A percentile compares a stretch with the other conserved stretches of the same genome.
These are phyloP conservation scores for Ephialtes manifestator DNA, from an alignment of 2,888 invertebrate species.

Conservation along the genomic window DNA sequence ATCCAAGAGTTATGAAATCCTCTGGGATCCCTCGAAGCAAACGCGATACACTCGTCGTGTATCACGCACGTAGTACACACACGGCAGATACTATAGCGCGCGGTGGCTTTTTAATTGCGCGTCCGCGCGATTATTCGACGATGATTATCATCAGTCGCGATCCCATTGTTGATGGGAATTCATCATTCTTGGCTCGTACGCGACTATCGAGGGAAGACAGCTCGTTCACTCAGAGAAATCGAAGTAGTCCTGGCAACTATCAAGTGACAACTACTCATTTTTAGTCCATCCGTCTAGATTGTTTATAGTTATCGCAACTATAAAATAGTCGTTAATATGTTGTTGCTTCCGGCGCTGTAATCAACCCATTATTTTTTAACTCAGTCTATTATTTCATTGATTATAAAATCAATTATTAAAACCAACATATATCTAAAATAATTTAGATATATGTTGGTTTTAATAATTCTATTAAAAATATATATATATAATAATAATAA, in stretches of 20 bases:
- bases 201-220: not conserved
- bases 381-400: too few species aligned
- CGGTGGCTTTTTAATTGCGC: conserved; percentile 51
- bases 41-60: not conserved
- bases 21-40: not conserved
- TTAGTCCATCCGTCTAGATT: too few species aligned
- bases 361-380: too few species aligned
- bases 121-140: conserved; percentile 33
- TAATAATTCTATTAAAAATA: too few species aligned
- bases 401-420: too few species aligned
- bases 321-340: too few species aligned
- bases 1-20: conserved; percentile 34
- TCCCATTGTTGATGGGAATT: conserved; percentile 42
- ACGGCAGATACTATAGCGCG: conserved; percentile 17
- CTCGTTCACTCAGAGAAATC: conserved; percentile 2
- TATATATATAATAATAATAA: too few species aligned
- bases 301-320: too few species aligned
- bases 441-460: too few species aligned
- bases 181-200: conserved; percentile 58
- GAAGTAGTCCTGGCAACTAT: not conserved
- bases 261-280: too few species aligned
- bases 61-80: conserved; percentile 1
- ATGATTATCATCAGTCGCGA: conserved; percentile 29
- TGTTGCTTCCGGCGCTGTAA: too few species aligned
- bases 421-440: too few species aligned